Base-by-base conservation (phyloP, 2,888 invertebrate genomes). In the Tridacna crocea region DNA sequence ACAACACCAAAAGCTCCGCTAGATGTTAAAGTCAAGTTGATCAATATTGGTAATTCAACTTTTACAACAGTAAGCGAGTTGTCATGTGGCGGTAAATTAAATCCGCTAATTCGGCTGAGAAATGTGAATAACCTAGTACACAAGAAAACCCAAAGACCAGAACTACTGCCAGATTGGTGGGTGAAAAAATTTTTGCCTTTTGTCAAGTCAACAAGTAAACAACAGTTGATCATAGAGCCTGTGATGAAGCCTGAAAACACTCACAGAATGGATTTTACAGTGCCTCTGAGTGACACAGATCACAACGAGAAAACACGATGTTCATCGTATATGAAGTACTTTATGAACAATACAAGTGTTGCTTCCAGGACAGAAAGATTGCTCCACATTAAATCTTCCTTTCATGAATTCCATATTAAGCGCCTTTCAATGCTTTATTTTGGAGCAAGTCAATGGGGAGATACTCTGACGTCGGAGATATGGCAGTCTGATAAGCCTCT, bases 1-100 rank as follows among this genome's bases (percentile, higher is more conserved):
- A 91, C 90, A 2, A 91, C 92, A 2, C 91, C 92, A 10, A 92
- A 92, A 83, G 89, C 92, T 58, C 92, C 92, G 6, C 79, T 90
- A 1, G 88, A 91, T 79, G 77, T 91, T 17, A 87, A 85, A 11
- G 82, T 91, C 17, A 89, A 84, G 74, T 84, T 92, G 24, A 79
- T 82, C 8, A 87, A 89, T 58, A 89, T 92, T 63, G 89, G 91
- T 58, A 90, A 90, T 26, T 82, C 89, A 4, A 88, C 91, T 22
- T 92, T 90, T 74, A 90, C 89, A 15, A 88, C 90, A 4, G 70
- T 83, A 12, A 84, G 82, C 55, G 87, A 88, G 19, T 72, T 91
- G 17, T 84, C 75, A 2, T 89, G 89, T 80, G 89, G 88, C 3
- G 91, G 91, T 13, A 88, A 85, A 55, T 79, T 88, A 79, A 88